phyloP scores from a whole-genome alignment of 1,140 invertebrate species.

The Samia ricini region DNA sequence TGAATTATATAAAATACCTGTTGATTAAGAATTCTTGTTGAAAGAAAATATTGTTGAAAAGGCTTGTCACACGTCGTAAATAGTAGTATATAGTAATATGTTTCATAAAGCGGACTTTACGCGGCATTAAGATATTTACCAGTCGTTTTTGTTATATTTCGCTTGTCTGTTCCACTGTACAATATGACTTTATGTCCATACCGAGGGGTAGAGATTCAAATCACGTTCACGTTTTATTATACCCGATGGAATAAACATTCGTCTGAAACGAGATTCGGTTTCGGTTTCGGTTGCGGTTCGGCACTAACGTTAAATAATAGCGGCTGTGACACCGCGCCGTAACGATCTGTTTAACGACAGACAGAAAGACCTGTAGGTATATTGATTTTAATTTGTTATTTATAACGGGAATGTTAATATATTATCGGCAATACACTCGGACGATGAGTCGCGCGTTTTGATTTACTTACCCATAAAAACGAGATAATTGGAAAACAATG shows the following conservation, averaged over 20 bases:
- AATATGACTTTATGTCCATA: background rate
- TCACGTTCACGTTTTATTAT: background rate
- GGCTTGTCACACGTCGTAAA: no score
- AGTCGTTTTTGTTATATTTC: background rate
- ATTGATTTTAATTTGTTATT: constrained; percentile 1
- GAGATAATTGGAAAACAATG: no score
- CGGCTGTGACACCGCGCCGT: background rate
- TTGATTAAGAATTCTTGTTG: no score
- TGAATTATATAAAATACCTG: no score
- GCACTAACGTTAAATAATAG: background rate
- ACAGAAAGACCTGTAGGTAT: background rate
- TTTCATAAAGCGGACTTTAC: no score
- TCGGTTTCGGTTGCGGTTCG: background rate
- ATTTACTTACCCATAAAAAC: no score
- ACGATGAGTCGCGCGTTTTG: background rate
- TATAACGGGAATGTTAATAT: background rate
- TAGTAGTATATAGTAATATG: no score
- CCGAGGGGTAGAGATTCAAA: background rate
- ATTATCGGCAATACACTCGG: background rate
- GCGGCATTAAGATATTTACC: background rate
- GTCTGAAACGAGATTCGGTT: background rate
- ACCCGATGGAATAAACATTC: background rate
- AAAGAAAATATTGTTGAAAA: no score
- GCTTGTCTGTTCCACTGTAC: background rate
- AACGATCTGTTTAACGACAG: background rate